Conservation (phyloP, 2,113 vertebrate species). For the Myrmophylax atrothorax region DNA sequence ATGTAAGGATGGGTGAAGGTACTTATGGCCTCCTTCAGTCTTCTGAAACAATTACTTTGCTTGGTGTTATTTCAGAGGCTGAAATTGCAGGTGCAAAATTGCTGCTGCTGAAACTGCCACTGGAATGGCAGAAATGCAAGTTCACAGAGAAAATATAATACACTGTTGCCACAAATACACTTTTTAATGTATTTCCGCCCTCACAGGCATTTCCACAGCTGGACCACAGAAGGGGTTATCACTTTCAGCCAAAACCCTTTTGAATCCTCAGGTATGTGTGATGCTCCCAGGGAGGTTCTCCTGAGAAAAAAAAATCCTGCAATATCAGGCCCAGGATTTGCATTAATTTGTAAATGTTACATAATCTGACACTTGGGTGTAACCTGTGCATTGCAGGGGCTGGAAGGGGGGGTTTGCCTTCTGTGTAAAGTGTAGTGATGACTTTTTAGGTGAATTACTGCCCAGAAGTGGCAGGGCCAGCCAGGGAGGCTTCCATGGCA, state of each 20-base stretch:
- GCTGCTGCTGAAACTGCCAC: neutral
- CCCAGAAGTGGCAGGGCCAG: neutral
- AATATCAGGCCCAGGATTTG: neutral
- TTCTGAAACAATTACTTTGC: neutral
- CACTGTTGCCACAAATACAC: neutral
- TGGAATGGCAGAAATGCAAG: neutral
- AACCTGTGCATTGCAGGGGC: neutral
- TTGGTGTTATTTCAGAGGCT: neutral
- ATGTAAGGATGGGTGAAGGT: neutral
- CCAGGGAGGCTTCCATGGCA: neutral
- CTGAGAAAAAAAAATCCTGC: neutral
- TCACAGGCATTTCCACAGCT: neutral
- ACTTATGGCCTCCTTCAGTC: neutral
- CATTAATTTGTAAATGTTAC: neutral
- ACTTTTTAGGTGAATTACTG: neutral
- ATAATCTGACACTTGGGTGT: neutral
- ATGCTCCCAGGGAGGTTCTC: neutral
- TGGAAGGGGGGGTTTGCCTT: neutral
- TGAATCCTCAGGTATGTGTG: neutral
- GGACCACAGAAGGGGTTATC: neutral
- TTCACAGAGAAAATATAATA: neutral
- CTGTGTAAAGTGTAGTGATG: neutral
- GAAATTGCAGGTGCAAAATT: neutral
- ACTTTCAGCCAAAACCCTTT: neutral
- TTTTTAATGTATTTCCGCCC: neutral